Base-by-base conservation (phyloP, 2,113 vertebrate genomes). In the Aythya baeri region DNA sequence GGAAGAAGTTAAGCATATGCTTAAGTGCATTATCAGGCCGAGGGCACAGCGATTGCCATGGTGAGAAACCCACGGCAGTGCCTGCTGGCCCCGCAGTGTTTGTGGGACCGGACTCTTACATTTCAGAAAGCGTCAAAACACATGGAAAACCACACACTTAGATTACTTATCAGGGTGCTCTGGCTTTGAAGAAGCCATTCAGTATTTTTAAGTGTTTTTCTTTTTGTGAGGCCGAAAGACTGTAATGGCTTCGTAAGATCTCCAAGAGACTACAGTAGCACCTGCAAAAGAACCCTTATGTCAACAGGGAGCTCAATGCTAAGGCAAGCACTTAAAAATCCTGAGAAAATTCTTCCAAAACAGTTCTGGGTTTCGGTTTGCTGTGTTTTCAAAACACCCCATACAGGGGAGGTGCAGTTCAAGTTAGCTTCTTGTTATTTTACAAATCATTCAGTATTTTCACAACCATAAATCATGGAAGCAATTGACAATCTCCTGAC, bases 111-210 rank as follows among this genome's bases (percentile, higher is more conserved):
- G 55, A 36, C 77, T 78, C 70, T 38, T 4, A 46, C 85, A 88
- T 38, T 65, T 44, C 94, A 70, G 77, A 49, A 26, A 88, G 94
- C 58, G 66, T 89, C 96, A 79, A 29, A 89, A 95, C 93, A 95
- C 88, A 2, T 0, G 74, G 49, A 92, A 74, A 95, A 88, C 65
- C 86, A 76, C 8, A 73, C 90, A 14, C 92, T 91, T 4, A 12
- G 66, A 46, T 62, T 32, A n/a, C 88, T 95, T 89, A 88, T 76
- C 93, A 41, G 91, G 12, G 26, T 0, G 72, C 79, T 86, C 57
- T 67, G 71, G 92, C 94, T 94, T 79, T 94, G 96, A 95, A 96
- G 96, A 92, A 92, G 86, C 58, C 90, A 96, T 83, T 96, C 74
- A 2, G 3, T n/a, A 18, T 70, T 82, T 92, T 66, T 22, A 93